Evolutionary conservation across 2,888 invertebrate species (phyloP).

Genomic region (Apotomis betuletana): DNA sequence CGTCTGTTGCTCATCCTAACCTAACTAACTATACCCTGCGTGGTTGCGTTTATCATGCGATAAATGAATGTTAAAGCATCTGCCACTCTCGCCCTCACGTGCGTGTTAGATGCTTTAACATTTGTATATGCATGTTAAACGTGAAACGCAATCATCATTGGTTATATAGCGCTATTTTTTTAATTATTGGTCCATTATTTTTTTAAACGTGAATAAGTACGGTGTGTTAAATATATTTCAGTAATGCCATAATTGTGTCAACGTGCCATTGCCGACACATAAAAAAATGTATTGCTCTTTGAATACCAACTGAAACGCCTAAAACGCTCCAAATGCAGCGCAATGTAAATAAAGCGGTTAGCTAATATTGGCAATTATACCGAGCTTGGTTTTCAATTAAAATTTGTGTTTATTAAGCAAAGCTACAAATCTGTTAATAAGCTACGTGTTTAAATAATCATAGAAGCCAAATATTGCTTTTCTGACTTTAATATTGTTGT

Average conservation of each 20-base stretch:
- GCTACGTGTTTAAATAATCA: slow-evolving; percentile 11
- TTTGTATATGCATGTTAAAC: no score
- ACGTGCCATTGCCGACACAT: no score
- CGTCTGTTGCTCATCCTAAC: neutral
- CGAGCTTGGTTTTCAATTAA: slow-evolving; percentile 21
- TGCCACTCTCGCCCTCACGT: no score
- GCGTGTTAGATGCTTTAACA: no score
- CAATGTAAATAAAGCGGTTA: slow-evolving; percentile 14
- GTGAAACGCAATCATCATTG: no score
- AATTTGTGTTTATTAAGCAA: slow-evolving; percentile 15
- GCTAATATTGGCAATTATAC: slow-evolving; percentile 12
- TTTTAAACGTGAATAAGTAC: no score
- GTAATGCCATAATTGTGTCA: no score
- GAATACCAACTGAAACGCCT: neutral
- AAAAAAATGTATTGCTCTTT: no score
- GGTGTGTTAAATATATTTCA: no score
- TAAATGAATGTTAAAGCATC: no score
- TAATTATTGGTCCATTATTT: no score
- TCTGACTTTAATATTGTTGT: slow-evolving; percentile 5
- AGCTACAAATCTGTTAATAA: slow-evolving; percentile 3
- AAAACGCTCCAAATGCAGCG: slow-evolving; percentile 3
- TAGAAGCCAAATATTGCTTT: slow-evolving; percentile 15
- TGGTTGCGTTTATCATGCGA: neutral
- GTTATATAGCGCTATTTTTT: no score
- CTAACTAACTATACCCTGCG: neutral